Evolutionary conservation across 2,888 invertebrate genomes (phyloP).

Genomic region (Drosophila yooni): DNA sequence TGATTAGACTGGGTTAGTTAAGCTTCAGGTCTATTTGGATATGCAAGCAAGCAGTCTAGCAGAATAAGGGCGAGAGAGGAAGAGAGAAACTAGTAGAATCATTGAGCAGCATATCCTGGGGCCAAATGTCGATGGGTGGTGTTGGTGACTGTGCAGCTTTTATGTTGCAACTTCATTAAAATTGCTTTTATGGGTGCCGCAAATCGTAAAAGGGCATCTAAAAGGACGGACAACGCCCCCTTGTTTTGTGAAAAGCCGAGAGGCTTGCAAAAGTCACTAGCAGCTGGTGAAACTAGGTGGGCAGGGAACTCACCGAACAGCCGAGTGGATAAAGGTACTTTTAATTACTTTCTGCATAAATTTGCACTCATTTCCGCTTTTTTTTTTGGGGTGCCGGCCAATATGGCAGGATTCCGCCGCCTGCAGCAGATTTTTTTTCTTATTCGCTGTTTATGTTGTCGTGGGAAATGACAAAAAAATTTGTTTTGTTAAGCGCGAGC

Average conservation of each 20-base stretch:
- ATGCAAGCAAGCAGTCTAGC: constrained; percentile 14
- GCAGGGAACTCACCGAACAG: constrained; percentile 34
- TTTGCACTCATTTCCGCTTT: constrained; percentile 65
- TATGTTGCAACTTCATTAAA: constrained; percentile 75
- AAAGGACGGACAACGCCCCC: constrained; percentile 35
- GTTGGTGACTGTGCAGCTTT: constrained; percentile 55
- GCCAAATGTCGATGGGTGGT: constrained; percentile 39
- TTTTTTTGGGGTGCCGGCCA: constrained; percentile 8
- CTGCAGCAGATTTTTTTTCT: constrained; percentile 18
- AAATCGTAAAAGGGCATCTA: constrained; percentile 58
- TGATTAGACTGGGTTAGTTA: not conserved
- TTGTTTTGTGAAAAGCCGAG: not conserved
- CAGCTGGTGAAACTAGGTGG: constrained; percentile 8
- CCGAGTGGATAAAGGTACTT: constrained; percentile 60
- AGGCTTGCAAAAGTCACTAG: constrained; percentile 8
- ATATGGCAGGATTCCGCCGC: constrained; percentile 8
- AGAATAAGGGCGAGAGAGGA: not conserved
- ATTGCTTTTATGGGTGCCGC: constrained; percentile 57
- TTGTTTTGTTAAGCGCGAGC: not conserved
- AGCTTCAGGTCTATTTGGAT: constrained; percentile 56
- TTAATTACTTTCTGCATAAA: constrained; percentile 78
- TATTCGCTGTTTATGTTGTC: constrained; percentile 8
- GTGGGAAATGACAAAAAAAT: constrained; percentile 17
- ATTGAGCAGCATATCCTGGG: constrained; percentile 18
- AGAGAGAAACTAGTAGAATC: not conserved